Conservation (phyloP, 2,888 invertebrate species). For the Sesia apiformis region DNA sequence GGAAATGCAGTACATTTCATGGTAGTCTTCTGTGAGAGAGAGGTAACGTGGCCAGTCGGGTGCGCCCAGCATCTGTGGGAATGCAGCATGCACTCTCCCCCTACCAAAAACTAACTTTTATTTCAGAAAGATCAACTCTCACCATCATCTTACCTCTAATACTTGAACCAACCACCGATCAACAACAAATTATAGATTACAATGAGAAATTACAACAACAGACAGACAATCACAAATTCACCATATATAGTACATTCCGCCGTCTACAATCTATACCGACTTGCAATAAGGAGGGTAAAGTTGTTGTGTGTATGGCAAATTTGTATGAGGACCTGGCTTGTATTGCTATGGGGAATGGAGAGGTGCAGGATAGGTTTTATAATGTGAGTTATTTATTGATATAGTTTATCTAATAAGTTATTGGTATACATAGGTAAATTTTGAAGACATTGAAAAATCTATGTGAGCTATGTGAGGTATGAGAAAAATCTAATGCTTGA, state of each 20-base stretch:
- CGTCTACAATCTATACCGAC: constrained; percentile 27
- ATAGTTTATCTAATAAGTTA: constrained; percentile 2
- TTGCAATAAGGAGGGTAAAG: constrained; percentile 10
- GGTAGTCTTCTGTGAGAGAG: too few species aligned
- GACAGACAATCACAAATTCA: constrained; percentile 35
- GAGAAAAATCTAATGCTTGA: too few species aligned
- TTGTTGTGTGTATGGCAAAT: constrained; percentile 18
- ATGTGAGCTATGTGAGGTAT: too few species aligned
- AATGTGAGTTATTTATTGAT: constrained; percentile 25
- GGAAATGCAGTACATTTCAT: too few species aligned
- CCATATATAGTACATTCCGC: constrained; percentile 46
- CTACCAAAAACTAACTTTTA: too few species aligned
- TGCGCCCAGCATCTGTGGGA: too few species aligned
- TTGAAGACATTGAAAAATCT: too few species aligned
- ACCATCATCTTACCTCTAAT: constrained; percentile 31
- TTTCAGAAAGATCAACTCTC: neutral
- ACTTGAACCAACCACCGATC: constrained; percentile 28
- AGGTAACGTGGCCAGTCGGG: too few species aligned
- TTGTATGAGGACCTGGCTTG: constrained; percentile 37
- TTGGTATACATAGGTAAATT: too few species aligned
- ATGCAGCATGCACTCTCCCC: too few species aligned
- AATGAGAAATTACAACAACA: constrained; percentile 46
- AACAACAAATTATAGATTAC: constrained; percentile 38
- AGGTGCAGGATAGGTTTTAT: constrained; percentile 19
- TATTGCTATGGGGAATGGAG: constrained; percentile 22